These are phyloP conservation scores for Eupithecia exiguata DNA, from an alignment of 2,888 invertebrate species.

Conservation along the genomic window DNA sequence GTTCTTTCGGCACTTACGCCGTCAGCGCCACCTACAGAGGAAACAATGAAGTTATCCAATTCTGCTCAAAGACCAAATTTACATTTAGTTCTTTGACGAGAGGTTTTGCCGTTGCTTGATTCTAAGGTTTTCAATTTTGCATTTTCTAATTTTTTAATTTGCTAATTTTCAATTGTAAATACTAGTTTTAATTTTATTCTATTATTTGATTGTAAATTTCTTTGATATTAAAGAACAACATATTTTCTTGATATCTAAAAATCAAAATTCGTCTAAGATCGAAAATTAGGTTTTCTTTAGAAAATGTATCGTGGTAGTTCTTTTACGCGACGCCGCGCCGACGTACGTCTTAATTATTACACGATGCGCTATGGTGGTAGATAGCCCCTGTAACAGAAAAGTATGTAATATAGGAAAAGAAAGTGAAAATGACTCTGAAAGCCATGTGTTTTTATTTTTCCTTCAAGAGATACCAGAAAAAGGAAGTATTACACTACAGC, in stretches of 20 bases:
- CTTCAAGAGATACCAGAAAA: constrained; percentile 6
- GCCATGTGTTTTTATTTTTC: constrained; percentile 38
- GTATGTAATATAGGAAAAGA: constrained; percentile 33
- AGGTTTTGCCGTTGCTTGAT: too few species aligned
- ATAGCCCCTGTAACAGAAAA: neutral
- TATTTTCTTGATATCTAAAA: neutral
- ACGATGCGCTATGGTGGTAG: neutral
- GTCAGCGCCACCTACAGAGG: too few species aligned
- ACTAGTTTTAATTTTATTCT: too few species aligned
- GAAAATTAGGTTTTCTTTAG: neutral
- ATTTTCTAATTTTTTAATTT: too few species aligned
- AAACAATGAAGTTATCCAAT: too few species aligned
- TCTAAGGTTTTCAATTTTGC: too few species aligned
- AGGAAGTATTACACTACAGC: neutral
- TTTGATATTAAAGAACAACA: too few species aligned
- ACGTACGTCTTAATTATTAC: neutral
- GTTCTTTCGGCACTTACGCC: too few species aligned
- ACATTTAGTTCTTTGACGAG: too few species aligned
- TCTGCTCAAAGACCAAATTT: too few species aligned
- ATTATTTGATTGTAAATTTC: too few species aligned
- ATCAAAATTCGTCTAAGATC: neutral
- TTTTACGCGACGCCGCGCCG: neutral
- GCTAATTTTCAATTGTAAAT: too few species aligned
- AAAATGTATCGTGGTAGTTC: neutral
- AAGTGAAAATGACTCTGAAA: constrained; percentile 44